These are phyloP conservation scores for Potamarius usumacintae DNA, from an alignment of 2,113 vertebrate genomes.

Conservation along the genomic window DNA sequence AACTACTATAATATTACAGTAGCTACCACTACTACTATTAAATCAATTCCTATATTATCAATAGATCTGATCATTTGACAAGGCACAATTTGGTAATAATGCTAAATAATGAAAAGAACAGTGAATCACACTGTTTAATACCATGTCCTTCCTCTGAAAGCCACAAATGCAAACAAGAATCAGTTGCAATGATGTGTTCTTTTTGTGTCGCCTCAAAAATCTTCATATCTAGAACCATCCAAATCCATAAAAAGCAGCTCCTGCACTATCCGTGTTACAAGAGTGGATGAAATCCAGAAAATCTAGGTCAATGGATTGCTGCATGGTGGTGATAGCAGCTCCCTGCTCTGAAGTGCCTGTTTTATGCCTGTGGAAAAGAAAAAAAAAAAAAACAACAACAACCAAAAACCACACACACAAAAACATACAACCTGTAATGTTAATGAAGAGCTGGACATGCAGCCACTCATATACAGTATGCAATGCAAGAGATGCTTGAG, in stretches of 20 bases:
- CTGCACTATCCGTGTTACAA: constrained; percentile 41
- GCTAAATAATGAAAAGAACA: neutral
- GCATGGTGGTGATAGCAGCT: constrained; percentile 53
- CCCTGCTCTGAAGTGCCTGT: constrained; percentile 49
- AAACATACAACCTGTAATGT: constrained; percentile 8
- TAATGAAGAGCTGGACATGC: constrained; percentile 4
- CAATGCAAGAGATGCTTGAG: neutral
- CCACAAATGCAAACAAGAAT: neutral
- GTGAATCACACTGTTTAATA: neutral
- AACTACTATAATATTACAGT: no score
- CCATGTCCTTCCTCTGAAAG: neutral
- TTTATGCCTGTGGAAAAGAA: constrained; percentile 35
- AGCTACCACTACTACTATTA: neutral
- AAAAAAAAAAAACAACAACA: constrained; percentile 1
- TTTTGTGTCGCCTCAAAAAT: constrained; percentile 3
- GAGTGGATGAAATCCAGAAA: constrained; percentile 57
- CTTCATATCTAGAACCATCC: constrained; percentile 18
- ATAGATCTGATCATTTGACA: neutral
- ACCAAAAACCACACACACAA: neutral
- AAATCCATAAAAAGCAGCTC: constrained; percentile 42
- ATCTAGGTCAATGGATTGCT: constrained; percentile 58
- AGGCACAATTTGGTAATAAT: neutral
- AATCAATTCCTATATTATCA: neutral
- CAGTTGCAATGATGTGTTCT: constrained; percentile 3
- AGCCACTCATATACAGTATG: neutral